A percentile compares a stretch with the other conserved stretches of the same genome.
These are phyloP conservation scores for Pseudolycoriella hygida DNA, from an alignment of 2,888 invertebrate genomes.

Conservation along the genomic window DNA sequence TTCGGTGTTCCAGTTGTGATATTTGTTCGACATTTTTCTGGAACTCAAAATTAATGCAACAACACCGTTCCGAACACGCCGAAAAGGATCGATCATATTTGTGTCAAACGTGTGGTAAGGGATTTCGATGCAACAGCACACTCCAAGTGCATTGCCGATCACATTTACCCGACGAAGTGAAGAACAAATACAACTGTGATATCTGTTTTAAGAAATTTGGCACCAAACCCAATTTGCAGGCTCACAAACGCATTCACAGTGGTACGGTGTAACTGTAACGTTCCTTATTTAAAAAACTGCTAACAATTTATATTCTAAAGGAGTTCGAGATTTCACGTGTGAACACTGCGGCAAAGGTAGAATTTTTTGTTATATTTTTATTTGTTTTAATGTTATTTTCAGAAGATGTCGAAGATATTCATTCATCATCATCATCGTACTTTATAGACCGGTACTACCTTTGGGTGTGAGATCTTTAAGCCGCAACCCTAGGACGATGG, in stretches of 20 bases:
- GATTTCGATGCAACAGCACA: slow-evolving; percentile 12
- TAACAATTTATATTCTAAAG: slow-evolving; percentile 8
- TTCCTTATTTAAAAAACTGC: neutral
- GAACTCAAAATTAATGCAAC: neutral
- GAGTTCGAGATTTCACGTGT: slow-evolving; percentile 25
- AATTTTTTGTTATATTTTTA: no score
- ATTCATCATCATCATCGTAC: no score
- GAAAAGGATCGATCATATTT: slow-evolving; percentile 8
- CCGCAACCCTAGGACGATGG: no score
- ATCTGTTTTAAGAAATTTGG: slow-evolving; percentile 14
- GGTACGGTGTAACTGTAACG: slow-evolving; percentile 10
- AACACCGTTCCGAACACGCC: slow-evolving; percentile 12
- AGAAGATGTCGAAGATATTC: no score
- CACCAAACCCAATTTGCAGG: slow-evolving; percentile 13
- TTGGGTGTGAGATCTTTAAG: no score
- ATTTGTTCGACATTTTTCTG: neutral
- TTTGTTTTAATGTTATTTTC: no score
- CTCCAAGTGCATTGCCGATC: slow-evolving; percentile 14
- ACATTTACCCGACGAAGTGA: slow-evolving; percentile 11
- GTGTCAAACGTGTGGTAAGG: slow-evolving; percentile 16
- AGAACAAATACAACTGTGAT: slow-evolving; percentile 11
- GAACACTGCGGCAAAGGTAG: slow-evolving; percentile 30
- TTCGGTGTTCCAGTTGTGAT: slow-evolving; percentile 1
- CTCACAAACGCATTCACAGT: slow-evolving; percentile 16
- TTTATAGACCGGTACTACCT: no score